phyloP scores from a whole-genome alignment of 2,797 vertebrate species.

The Myotis daubentonii region DNA sequence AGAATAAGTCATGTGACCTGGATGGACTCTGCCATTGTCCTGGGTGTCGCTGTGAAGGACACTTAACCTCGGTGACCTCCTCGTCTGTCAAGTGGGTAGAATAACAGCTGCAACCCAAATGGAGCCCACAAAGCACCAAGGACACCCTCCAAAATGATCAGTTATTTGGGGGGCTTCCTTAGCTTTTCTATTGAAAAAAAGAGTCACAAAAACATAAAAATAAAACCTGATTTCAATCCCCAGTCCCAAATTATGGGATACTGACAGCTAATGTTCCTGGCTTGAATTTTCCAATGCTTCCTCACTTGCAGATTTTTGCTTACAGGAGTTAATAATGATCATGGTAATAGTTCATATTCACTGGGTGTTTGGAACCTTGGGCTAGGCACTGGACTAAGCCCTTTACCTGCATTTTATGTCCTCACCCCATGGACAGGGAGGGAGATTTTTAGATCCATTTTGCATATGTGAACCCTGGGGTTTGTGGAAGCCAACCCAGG shows the following conservation, averaged over 20 bases:
- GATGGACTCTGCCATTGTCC: not conserved
- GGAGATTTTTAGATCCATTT: not conserved
- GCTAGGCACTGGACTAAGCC: not conserved
- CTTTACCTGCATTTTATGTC: not conserved
- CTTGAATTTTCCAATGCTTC: not conserved
- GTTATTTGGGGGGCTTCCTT: not conserved
- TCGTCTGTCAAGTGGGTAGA: conserved; percentile 16
- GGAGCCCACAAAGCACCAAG: not conserved
- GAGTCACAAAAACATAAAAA: conserved; percentile 44
- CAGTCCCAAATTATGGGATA: not conserved
- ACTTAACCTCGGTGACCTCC: conserved; percentile 27
- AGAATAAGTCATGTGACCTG: conserved; percentile 54
- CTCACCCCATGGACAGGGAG: not conserved
- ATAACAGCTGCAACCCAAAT: conserved; percentile 1
- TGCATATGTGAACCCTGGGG: not conserved
- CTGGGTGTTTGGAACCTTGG: not conserved
- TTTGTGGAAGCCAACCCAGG: not conserved
- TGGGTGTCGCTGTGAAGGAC: conserved; percentile 1
- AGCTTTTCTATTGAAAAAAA: conserved; percentile 44
- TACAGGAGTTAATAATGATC: not conserved
- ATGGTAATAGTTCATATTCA: not conserved
- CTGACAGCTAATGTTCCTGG: not conserved
- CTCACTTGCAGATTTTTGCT: not conserved
- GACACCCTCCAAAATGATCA: not conserved
- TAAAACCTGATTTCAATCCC: conserved; percentile 27